Percentiles rank a stretch among this genome's conserved stretches.
phyloP scores from a whole-genome alignment of 92 coral and sea anemone genomes.

The Anthopleura xanthogrammica region DNA sequence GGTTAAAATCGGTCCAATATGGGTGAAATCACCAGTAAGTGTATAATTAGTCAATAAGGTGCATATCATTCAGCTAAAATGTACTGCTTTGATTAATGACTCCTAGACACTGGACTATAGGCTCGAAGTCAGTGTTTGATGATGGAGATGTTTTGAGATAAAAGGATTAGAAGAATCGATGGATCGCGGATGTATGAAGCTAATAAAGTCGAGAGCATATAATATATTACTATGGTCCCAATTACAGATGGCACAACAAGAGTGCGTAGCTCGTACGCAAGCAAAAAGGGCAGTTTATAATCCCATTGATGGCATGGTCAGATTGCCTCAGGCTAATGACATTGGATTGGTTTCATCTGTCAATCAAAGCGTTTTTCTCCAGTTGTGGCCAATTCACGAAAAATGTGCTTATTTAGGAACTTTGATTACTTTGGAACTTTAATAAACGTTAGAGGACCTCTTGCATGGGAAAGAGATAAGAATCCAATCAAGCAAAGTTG shows the following conservation, averaged over 20 bases:
- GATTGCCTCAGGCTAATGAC: slow-evolving; percentile 39
- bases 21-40: slow-evolving; percentile 13
- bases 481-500: no score
- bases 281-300: slow-evolving; percentile 38
- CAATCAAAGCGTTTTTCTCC: slow-evolving; percentile 32
- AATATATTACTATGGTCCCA: not conserved
- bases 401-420: not conserved
- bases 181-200: not conserved
- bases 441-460: not conserved
- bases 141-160: slow-evolving; percentile 18
- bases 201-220: not conserved
- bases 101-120: not conserved
- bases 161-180: slow-evolving; percentile 3
- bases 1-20: not conserved
- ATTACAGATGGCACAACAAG: not conserved
- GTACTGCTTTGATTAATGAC: slow-evolving; percentile 2
- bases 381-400: not conserved
- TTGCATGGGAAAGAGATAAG: not conserved
- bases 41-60: slow-evolving; percentile 36
- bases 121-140: slow-evolving; percentile 1
- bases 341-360: slow-evolving; percentile 28
- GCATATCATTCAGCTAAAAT: slow-evolving; percentile 15
- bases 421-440: not conserved
- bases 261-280: not conserved
- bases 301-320: slow-evolving; percentile 16